Evolutionary conservation across 2,113 vertebrate species (phyloP).

Genomic region (Uria aalge): DNA sequence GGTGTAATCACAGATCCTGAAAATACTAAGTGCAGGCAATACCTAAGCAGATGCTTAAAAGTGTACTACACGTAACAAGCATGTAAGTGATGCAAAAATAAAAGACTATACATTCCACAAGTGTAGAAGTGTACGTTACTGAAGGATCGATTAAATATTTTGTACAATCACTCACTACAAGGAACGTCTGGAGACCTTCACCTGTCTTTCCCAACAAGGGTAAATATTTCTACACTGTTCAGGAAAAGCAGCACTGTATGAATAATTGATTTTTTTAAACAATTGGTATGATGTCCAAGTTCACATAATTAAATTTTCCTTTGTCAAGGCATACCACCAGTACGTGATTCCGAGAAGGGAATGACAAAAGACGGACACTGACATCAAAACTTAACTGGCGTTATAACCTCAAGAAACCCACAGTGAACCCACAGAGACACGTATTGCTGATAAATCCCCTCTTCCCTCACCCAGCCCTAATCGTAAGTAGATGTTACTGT

Average conservation of each 20-base stretch:
- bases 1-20: neutral
- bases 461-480: neutral
- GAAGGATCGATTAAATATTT: neutral
- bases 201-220: neutral
- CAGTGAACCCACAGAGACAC: neutral
- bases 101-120: neutral
- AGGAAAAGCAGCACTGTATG: neutral
- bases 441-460: neutral
- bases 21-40: neutral
- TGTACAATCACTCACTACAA: neutral
- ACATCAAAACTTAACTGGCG: neutral
- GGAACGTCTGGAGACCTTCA: neutral
- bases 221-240: neutral
- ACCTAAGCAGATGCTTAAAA: slow-evolving; percentile 7
- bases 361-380: neutral
- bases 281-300: neutral
- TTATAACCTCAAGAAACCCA: neutral
- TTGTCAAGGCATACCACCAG: neutral
- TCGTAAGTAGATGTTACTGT: neutral
- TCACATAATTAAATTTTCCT: neutral
- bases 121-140: neutral
- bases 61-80: neutral
- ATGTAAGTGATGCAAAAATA: neutral
- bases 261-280: neutral
- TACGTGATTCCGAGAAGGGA: neutral